Evolutionary conservation across 2,888 invertebrate species (phyloP).

Genomic region (Habrosyne pyritoides): DNA sequence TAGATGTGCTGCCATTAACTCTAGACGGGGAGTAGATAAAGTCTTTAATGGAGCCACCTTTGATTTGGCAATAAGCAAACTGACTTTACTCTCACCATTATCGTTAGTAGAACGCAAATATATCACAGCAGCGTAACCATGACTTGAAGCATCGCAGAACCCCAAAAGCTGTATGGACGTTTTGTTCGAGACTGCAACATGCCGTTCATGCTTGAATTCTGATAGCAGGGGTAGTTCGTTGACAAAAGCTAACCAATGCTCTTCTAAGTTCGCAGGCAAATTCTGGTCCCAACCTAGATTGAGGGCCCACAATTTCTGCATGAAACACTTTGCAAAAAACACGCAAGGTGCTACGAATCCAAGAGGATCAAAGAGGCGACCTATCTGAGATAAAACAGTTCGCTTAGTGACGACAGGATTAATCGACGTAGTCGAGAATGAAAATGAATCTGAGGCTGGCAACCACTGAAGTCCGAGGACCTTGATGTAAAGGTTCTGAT

Average conservation of each 20-base stretch:
- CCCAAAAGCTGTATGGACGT: constrained; percentile 4
- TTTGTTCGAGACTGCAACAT: no score
- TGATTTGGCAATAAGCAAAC: neutral
- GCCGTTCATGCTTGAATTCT: no score
- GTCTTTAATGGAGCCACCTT: constrained; percentile 8
- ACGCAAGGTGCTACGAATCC: no score
- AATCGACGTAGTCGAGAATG: neutral
- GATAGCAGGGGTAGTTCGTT: no score
- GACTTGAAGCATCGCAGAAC: constrained; percentile 10
- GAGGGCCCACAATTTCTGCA: constrained; percentile 1
- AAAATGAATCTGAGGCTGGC: neutral
- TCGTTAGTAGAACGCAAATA: no score
- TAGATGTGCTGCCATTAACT: no score
- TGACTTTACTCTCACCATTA: no score
- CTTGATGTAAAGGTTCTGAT: no score
- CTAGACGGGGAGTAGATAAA: no score
- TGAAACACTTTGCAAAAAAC: constrained; percentile 1
- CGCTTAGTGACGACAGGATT: neutral
- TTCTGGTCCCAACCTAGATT: neutral
- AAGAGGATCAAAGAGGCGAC: neutral
- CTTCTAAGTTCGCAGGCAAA: neutral
- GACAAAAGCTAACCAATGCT: neutral
- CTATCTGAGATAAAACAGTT: neutral
- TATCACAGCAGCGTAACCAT: constrained; percentile 13
- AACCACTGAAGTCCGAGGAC: neutral